Conservation (phyloP, 2,797 vertebrate species). For the Poecilia velifera region DNA sequence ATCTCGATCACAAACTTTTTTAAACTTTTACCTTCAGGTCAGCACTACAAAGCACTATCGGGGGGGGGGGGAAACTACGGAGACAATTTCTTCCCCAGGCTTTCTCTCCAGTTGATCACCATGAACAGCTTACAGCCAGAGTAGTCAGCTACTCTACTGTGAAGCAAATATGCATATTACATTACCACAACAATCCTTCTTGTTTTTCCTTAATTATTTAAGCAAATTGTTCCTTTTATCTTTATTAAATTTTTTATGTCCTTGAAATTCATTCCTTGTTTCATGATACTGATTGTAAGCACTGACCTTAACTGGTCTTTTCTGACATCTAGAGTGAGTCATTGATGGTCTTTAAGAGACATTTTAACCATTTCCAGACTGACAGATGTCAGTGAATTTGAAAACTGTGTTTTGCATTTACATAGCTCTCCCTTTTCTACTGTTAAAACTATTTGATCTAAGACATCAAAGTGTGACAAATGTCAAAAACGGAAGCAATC, state of each 20-base stretch:
- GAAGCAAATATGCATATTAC: not conserved
- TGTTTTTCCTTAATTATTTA: not conserved
- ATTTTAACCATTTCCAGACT: not conserved
- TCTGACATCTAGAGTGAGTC: not conserved
- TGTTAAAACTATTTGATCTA: not conserved
- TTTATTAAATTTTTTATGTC: too few species aligned
- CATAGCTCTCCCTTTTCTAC: not conserved
- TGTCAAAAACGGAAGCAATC: not conserved
- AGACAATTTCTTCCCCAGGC: not conserved
- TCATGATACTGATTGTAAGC: not conserved
- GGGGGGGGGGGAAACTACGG: not conserved
- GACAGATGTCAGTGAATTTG: not conserved
- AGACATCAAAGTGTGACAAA: not conserved
- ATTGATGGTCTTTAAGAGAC: not conserved
- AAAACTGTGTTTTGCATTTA: not conserved
- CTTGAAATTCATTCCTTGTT: too few species aligned
- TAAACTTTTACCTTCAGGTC: not conserved
- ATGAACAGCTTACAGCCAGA: not conserved
- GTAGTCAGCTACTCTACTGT: not conserved
- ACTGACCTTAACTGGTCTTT: not conserved
- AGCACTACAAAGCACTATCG: not conserved
- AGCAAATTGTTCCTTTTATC: not conserved
- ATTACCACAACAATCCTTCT: not conserved
- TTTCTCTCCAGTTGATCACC: not conserved
- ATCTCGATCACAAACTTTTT: not conserved